Percentiles rank a stretch among this genome's conserved stretches.
Evolutionary conservation across 1,140 invertebrate genomes (phyloP).

Genomic region (Drosophila simulans): DNA sequence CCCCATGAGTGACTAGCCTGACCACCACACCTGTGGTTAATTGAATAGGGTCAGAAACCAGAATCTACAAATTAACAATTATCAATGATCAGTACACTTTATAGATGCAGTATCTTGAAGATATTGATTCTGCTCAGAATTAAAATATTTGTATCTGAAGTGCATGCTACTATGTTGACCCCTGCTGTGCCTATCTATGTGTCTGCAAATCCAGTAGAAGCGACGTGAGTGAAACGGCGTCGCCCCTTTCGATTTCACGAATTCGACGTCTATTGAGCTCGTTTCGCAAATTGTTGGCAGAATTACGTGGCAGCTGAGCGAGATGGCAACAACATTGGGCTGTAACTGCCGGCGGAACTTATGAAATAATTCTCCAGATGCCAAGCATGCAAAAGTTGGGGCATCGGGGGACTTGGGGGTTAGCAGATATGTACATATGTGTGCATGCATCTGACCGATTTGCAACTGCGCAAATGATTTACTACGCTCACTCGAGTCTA

Average conservation of each 20-base stretch:
- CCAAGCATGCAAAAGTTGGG: slow-evolving; percentile 18
- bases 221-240: slow-evolving; percentile 38
- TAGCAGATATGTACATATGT: not conserved
- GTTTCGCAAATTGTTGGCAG: slow-evolving; percentile 73
- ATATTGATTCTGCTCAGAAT: too few relatives aligned
- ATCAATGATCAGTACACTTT: too few relatives aligned
- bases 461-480: slow-evolving; percentile 48
- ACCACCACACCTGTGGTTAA: not conserved
- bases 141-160: too few relatives aligned
- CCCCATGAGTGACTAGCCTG: not conserved
- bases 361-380: slow-evolving; percentile 60
- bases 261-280: slow-evolving; percentile 29
- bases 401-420: not conserved
- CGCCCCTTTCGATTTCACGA: slow-evolving; percentile 45
- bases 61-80: too few relatives aligned
- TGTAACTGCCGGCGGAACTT: slow-evolving; percentile 68
- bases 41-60: not conserved
- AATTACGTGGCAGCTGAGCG: slow-evolving; percentile 62
- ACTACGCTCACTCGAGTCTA: slow-evolving; percentile 8
- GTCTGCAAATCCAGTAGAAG: slow-evolving; percentile 41
- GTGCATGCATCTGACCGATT: slow-evolving; percentile 9
- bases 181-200: not conserved
- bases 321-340: slow-evolving; percentile 14
- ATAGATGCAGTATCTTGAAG: too few relatives aligned
- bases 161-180: slow-evolving; percentile 9